Conservation (phyloP, 1,140 invertebrate species). For the Hyles euphorbiae region DNA sequence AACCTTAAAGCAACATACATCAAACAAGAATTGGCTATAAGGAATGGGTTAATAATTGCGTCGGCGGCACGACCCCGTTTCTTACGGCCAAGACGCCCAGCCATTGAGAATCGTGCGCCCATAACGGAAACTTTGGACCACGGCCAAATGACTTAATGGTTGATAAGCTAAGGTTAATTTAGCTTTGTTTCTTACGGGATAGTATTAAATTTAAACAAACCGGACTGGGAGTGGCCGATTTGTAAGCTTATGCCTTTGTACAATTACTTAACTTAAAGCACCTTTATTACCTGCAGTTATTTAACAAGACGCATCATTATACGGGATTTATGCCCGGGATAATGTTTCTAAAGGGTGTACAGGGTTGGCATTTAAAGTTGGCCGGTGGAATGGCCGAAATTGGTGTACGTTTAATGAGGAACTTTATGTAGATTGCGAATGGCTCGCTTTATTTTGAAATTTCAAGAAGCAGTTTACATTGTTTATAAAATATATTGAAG, state of each 20-base stretch:
- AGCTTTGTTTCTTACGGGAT: slow-evolving; percentile 39
- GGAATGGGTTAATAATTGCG: slow-evolving; percentile 10
- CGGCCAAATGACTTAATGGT: slow-evolving; percentile 53
- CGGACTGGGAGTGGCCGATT: slow-evolving; percentile 13
- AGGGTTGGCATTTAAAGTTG: not conserved
- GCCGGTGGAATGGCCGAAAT: too few relatives aligned
- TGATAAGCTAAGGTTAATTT: slow-evolving; percentile 58
- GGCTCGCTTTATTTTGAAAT: too few relatives aligned
- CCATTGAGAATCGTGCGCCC: slow-evolving; percentile 19
- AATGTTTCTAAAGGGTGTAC: not conserved
- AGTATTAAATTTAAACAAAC: slow-evolving; percentile 29
- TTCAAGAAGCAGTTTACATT: too few relatives aligned
- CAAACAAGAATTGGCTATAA: not conserved
- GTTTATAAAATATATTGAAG: too few relatives aligned
- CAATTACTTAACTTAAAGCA: slow-evolving; percentile 13
- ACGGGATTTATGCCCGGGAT: slow-evolving; percentile 13
- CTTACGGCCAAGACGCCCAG: slow-evolving; percentile 26
- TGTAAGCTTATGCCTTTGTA: slow-evolving; percentile 12
- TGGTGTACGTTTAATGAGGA: too few relatives aligned
- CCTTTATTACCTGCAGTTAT: slow-evolving; percentile 11
- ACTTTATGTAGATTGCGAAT: too few relatives aligned
- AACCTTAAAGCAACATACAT: not conserved
- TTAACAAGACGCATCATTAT: slow-evolving; percentile 16
- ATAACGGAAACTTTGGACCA: slow-evolving; percentile 38
- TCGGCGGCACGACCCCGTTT: slow-evolving; percentile 28